Base-by-base conservation (phyloP, 23 tunicate species). In the Trididemnum nubilum region DNA sequence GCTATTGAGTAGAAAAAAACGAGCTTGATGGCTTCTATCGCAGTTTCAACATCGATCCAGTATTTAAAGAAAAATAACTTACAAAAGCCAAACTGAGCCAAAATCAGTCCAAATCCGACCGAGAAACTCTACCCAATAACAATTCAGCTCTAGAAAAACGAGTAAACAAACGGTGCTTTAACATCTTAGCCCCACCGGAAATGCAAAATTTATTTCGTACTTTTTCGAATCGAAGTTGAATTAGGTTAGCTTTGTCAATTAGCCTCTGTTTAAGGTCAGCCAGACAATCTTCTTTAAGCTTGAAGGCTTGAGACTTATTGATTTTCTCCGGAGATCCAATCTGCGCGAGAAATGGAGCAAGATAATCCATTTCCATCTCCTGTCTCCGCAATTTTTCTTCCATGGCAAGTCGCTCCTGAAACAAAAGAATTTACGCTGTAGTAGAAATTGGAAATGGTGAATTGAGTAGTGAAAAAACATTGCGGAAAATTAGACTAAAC, bases 351-450 rank as follows among this genome's bases (percentile, higher is more conserved):
- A 96, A 96, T 0, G 99, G 99, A 69, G 97, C 99, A 71, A 96
- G 44, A 67, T 96, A 96, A 83, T 96, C 99, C 99, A 96, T 96
- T 84, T 96, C 99, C 94, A 85, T 91, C 35, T 96, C 99, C 70
- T 96, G 94, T 28, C 90, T 67, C 29, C 97, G 74, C 21, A 83
- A 58, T 39, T 82, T 85, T 71, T 96, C 99, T 60, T 91, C 97
- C 71, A 83, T 72, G 22, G 98, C 98, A 32, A 80, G 81, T 18
- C 86, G 82, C 50, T 93, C 98, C 98, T 93, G 84, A 21, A 54
- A 52, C 7, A 31, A 38, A 67, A 31, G n/a, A 12, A 61, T 3
- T 61, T 12, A 61, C 5, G 57, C 57, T 49, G 15, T 49, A 49
- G 18, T 49, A 49, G 26, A 61, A 61, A 12, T 61, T 61, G 67